Evolutionary conservation across 2,888 invertebrate genomes (phyloP), one percentile per base, ranked within the genome.

Genomic region (Bombyx huttoni): DNA sequence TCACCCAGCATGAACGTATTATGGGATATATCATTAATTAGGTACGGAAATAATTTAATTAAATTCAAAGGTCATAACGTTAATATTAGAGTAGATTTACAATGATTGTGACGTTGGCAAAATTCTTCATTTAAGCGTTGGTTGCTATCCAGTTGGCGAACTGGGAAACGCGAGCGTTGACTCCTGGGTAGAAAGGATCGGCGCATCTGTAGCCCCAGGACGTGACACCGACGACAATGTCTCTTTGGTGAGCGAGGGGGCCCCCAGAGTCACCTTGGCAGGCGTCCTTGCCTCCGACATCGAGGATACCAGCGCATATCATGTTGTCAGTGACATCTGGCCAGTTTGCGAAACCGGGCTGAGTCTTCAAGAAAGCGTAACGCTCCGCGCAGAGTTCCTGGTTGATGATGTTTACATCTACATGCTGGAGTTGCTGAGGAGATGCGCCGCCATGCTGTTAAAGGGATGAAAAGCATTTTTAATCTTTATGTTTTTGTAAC

Each of bases 181-280:
- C 88, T 45, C 89, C 89, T 7, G 90, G 90, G 64, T 83, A 89
- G 57, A 59, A 58, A 3, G 71, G 62, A 55, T 81, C 62, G 7
- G 82, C 89, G 61, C 90, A 90, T 13, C 78, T 70, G 58, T 65
- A 78, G 58, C 89, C 89, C 82, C 89, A 89, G 34, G 89, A 89
- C 10, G 81, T 78, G 56, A 90, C 59, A 13, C 89, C 89, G 56
- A 89, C 77, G 49, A 87, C 54, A 52, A 78, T 67, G 52, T 75
- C 54, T 33, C 74, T 68, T 34, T 67, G 58, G 65, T 81, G 70
- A 12, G 71, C 73, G 49, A 89, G 67, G n/a, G 90, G 89, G 14
- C 90, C 90, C 9, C 90, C 90, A 51, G 85, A 83, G 72, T 90
- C 90, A n/a, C 88, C 89, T 67, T 86, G 78, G 63, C 85, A 85